Base-by-base conservation (phyloP, 1,140 invertebrate species). In the Zaprionus inermis region DNA sequence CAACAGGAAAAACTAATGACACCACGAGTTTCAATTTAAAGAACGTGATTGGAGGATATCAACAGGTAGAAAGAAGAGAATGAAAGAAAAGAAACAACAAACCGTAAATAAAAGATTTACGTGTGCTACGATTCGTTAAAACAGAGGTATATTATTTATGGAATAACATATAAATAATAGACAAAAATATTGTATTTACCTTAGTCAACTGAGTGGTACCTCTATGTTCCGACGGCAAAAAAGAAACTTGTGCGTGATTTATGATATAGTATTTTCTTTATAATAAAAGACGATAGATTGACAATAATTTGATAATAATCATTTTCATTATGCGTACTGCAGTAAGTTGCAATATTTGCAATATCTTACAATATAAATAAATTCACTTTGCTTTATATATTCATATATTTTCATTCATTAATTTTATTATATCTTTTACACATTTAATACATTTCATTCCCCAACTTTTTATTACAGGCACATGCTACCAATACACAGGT, bases 11-110 rank as follows among this genome's bases (percentile, higher is more conserved):
- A 67, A 88, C 73, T 88, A 83, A 83, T 89, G 79, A 88, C 80
- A 85, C 81, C 84, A 32, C 30, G 84, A 88, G 80, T 88, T 89
- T 88, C 83, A 89, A 89, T 88, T 89, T 89, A 84, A 63, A 74
- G 74, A 89, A 89, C 61, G 54, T 74, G 82, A 89, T 89, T 88
- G 77, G 79, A 79, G 80, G 71, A 80, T 83, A 89, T 88, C 84
- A 89, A 88, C 83, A 88, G 83, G 83, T 88, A 88, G 73, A 88
- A 67, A 79, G 66, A 69, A 73, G 63, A 66, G 38, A 56, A 56
- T 20, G 22, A 71, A 71, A 51, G 73, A 54, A 55, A 75, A 69
- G 5, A 5, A 81, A 81, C 41, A 76, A 78, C 61, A 63, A 63
- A 79, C 60, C 64, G 78, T 79, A 86, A 86, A 56, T 57, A 77